Evolutionary conservation across 1,140 invertebrate species (phyloP).

Genomic region (Drosophila eugracilis): DNA sequence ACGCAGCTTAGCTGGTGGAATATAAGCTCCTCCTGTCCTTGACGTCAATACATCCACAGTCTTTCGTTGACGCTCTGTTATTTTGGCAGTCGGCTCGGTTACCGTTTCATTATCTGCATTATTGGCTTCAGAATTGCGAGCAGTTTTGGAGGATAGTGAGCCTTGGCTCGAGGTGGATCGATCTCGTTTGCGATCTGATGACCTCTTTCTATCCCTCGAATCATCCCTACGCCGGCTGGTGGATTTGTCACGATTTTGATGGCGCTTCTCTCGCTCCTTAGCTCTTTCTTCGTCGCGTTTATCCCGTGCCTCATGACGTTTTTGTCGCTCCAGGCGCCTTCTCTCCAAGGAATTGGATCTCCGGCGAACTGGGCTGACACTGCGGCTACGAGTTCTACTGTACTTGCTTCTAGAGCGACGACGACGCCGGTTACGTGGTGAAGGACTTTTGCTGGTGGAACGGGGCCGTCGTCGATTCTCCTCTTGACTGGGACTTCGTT

Average conservation of each 20-base stretch:
- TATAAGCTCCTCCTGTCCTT: constrained; percentile 98
- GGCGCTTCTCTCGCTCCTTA: constrained; percentile 55
- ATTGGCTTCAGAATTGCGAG: background rate
- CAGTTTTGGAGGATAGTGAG: constrained; percentile 10
- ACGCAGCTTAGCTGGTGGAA: constrained; percentile 97
- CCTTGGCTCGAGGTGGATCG: constrained; percentile 15
- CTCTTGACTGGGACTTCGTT: constrained; percentile 43
- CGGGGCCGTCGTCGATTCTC: constrained; percentile 15
- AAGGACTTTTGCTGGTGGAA: constrained; percentile 36
- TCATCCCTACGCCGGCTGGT: constrained; percentile 23
- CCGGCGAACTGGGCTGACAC: constrained; percentile 48
- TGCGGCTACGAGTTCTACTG: constrained; percentile 55
- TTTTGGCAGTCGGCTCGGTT: constrained; percentile 70
- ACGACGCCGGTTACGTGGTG: constrained; percentile 45
- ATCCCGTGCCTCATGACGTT: constrained; percentile 66
- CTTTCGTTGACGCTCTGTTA: constrained; percentile 75
- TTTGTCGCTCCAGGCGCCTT: constrained; percentile 64
- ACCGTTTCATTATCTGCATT: constrained; percentile 71
- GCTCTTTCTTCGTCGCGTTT: constrained; percentile 67
- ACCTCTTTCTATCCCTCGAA: constrained; percentile 15
- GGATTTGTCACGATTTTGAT: constrained; percentile 34
- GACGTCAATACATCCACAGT: constrained; percentile 91
- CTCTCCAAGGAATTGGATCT: constrained; percentile 71
- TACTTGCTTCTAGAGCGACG: constrained; percentile 43
- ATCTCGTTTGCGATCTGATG: constrained; percentile 11